Conservation (phyloP, 2,888 invertebrate species). For the Chymomyza fuscimana region DNA sequence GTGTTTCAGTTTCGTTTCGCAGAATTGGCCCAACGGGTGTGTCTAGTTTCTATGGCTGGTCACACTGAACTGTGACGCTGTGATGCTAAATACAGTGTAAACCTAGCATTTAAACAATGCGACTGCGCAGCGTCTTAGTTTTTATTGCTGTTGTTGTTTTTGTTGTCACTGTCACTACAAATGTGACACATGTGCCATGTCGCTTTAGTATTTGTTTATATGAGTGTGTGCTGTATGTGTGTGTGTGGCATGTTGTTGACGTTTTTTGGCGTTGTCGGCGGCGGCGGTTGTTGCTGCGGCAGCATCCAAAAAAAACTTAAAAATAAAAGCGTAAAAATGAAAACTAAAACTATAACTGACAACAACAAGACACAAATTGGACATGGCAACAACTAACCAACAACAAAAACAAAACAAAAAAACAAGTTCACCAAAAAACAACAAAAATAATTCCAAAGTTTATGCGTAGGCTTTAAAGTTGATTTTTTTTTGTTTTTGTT, state of each 20-base stretch:
- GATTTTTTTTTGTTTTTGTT: conserved; percentile 17
- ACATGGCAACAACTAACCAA: background rate
- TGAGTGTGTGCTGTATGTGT: conserved; percentile 40
- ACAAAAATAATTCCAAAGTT: conserved; percentile 17
- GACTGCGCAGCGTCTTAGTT: conserved; percentile 1
- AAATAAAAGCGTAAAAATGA: conserved; percentile 4
- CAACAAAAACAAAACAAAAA: conserved; percentile 7
- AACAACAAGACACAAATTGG: background rate
- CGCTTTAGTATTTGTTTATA: conserved; percentile 23
- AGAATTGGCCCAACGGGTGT: too few species aligned
- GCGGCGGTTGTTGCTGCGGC: conserved; percentile 7
- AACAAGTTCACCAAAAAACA: conserved; percentile 11
- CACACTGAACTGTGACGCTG: too few species aligned
- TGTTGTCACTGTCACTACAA: background rate
- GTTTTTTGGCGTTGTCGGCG: conserved; percentile 41
- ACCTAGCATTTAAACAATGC: background rate
- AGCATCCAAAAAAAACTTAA: background rate
- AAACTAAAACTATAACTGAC: conserved; percentile 6
- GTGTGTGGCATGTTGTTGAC: conserved; percentile 59
- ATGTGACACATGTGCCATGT: conserved; percentile 23
- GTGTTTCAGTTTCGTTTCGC: too few species aligned
- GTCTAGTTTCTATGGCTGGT: too few species aligned
- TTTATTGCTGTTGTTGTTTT: background rate
- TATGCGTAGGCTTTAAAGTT: conserved; percentile 56
- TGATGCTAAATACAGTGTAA: too few species aligned